A percentile compares a stretch with the other conserved stretches of the same genome.
These are phyloP conservation scores for Rhopalosiphum padi DNA, from an alignment of 1,140 invertebrate species.

Conservation along the genomic window DNA sequence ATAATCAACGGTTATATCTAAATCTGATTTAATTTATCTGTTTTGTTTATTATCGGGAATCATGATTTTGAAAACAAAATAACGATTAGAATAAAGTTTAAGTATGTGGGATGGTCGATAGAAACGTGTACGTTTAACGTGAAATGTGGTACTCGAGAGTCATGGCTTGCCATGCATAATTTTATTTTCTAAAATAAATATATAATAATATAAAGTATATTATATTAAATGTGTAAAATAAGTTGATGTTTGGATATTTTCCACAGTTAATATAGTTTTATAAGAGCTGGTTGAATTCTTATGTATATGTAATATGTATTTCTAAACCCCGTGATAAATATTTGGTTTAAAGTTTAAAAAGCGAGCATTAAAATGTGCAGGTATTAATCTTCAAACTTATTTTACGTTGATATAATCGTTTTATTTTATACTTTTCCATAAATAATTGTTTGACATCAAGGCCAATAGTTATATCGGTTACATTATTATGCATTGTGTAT, in stretches of 20 bases:
- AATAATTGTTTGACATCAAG: slow-evolving; percentile 24
- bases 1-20: too few species aligned
- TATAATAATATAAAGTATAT: too few species aligned
- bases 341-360: not conserved
- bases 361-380: not conserved
- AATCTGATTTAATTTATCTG: too few species aligned
- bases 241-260: not conserved
- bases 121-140: too few species aligned
- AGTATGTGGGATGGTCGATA: not conserved
- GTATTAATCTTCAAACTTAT: not conserved
- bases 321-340: not conserved
- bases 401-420: not conserved
- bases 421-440: slow-evolving; percentile 16
- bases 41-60: too few species aligned
- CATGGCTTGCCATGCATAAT: too few species aligned
- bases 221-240: not conserved
- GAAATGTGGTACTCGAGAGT: too few species aligned
- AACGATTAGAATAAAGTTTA: not conserved
- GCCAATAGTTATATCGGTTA: slow-evolving; percentile 2
- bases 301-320: not conserved
- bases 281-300: not conserved
- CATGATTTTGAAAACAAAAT: not conserved
- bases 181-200: too few species aligned
- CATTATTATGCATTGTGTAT: not conserved
- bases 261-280: not conserved